Evolutionary conservation across 2,113 vertebrate genomes (phyloP), one percentile per base, ranked within the genome.

Genomic region (Saccopteryx bilineata): DNA sequence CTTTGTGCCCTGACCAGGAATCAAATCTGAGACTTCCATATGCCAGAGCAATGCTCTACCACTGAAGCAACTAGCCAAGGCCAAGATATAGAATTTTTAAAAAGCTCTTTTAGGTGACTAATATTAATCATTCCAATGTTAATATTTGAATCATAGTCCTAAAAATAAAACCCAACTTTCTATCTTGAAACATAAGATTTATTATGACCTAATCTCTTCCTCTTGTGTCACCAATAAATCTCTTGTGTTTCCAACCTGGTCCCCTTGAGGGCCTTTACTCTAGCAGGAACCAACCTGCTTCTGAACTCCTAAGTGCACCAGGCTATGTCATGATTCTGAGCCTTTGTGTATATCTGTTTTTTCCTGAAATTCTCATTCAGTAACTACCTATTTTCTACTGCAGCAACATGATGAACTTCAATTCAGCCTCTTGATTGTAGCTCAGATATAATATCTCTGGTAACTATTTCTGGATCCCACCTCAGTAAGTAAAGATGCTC

Each of bases 131-230:
- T 80, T 81, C 78, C 60, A 81, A 24, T 81, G 8, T 46, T 61
- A 46, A 81, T 39, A 18, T 81, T 54, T 61, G 46, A 93, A 79
- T 85, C 46, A 56, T 33, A 80, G 52, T 58, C 11, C 21, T 92
- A 58, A 89, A 88, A 92, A 58, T 81, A 90, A 91, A 92, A 89
- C 12, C 18, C 54, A 92, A 92, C 28, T 2, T 23, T 65, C 61
- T 82, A 19, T 60, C 71, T 52, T 75, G 58, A 89, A 95, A 88
- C 13, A 9, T 19, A 26, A 83, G 9, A 56, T 19, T 33, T 52
- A 24, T 21, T 28, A 48, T 33, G 19, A 69, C 54, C 46, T n/a
- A 48, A 65, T 15, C 26, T 10, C 11, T 71, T 33, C 56, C 84
- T 69, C n/a, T 48, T 50, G 18, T 54, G 54, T 85, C 74, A 54